These are phyloP conservation scores for Drosophila mayaguana DNA, from an alignment of 2,888 invertebrate genomes.

Conservation along the genomic window DNA sequence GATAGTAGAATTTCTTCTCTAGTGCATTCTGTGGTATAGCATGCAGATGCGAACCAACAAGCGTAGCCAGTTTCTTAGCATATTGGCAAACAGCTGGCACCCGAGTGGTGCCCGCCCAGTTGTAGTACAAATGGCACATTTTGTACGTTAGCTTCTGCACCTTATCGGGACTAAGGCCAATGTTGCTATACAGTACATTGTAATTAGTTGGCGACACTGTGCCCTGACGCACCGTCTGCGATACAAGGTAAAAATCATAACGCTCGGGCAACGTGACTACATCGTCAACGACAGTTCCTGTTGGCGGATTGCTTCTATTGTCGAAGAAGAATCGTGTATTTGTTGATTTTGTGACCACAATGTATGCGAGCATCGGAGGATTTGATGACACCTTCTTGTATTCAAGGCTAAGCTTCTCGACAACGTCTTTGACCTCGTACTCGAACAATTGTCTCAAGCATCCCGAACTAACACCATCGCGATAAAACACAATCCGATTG, in stretches of 20 bases:
- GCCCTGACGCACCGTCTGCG: slow-evolving; percentile 94
- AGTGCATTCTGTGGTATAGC: slow-evolving; percentile 88
- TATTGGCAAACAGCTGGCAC: slow-evolving; percentile 98
- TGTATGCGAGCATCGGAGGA: slow-evolving; percentile 88
- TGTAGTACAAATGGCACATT: slow-evolving; percentile 95
- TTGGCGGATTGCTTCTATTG: slow-evolving; percentile 88
- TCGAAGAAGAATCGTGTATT: slow-evolving; percentile 90
- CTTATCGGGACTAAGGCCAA: slow-evolving; percentile 89
- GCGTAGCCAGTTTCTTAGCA: slow-evolving; percentile 96
- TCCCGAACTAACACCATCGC: slow-evolving; percentile 98
- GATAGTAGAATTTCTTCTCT: slow-evolving; percentile 89
- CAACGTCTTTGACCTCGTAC: slow-evolving; percentile 90
- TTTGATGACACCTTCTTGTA: slow-evolving; percentile 86
- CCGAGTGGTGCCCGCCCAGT: slow-evolving; percentile 93
- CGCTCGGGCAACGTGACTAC: slow-evolving; percentile 92
- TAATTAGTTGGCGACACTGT: slow-evolving; percentile 96
- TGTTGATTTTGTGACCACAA: slow-evolving; percentile 95
- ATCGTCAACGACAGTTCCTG: slow-evolving; percentile 95
- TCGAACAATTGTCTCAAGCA: slow-evolving; percentile 91
- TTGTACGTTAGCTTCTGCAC: slow-evolving; percentile 95
- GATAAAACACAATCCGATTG: slow-evolving; percentile 91
- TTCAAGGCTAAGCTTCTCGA: slow-evolving; percentile 86
- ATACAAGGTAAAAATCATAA: slow-evolving; percentile 96
- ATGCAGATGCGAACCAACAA: slow-evolving; percentile 93
- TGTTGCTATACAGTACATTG: slow-evolving; percentile 92